phyloP scores from a whole-genome alignment of 2,888 invertebrate species.

The Cartodere bifasciata region DNA sequence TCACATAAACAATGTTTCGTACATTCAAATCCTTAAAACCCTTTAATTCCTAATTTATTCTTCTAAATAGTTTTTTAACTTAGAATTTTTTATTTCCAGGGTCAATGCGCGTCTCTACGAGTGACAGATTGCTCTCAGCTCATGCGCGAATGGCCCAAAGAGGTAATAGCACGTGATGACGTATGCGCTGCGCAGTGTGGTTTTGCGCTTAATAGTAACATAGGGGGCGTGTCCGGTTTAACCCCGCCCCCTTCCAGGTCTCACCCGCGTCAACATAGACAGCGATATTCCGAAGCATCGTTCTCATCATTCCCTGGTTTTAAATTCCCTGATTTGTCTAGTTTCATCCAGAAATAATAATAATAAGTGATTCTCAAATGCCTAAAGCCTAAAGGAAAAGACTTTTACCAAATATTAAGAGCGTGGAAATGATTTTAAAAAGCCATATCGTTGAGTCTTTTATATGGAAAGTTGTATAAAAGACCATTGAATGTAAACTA shows the following conservation, averaged over 20 bases:
- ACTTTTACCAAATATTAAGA: too few species aligned
- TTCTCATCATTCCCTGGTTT: constrained; percentile 45
- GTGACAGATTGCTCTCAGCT: constrained; percentile 79
- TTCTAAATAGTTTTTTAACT: not conserved
- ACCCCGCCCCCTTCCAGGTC: constrained; percentile 28
- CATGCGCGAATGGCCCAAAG: constrained; percentile 69
- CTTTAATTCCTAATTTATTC: too few species aligned
- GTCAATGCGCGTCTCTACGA: constrained; percentile 76
- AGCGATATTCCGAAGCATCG: constrained; percentile 16
- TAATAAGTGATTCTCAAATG: not conserved
- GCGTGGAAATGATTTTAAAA: too few species aligned
- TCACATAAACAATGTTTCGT: too few species aligned
- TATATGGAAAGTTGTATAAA: too few species aligned
- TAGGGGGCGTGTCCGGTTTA: constrained; percentile 26
- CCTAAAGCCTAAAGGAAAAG: too few species aligned
- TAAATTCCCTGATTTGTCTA: constrained; percentile 67
- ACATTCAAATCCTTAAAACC: too few species aligned
- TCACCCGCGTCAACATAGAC: constrained; percentile 18
- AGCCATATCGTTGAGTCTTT: too few species aligned
- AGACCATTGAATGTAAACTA: too few species aligned
- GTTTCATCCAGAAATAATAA: constrained; percentile 40
- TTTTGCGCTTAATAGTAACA: constrained; percentile 46
- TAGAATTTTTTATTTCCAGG: constrained; percentile 40
- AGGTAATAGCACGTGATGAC: constrained; percentile 70
- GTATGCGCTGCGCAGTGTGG: constrained; percentile 87